phyloP scores from a whole-genome alignment of 2,113 vertebrate genomes.

The Silurus glanis region DNA sequence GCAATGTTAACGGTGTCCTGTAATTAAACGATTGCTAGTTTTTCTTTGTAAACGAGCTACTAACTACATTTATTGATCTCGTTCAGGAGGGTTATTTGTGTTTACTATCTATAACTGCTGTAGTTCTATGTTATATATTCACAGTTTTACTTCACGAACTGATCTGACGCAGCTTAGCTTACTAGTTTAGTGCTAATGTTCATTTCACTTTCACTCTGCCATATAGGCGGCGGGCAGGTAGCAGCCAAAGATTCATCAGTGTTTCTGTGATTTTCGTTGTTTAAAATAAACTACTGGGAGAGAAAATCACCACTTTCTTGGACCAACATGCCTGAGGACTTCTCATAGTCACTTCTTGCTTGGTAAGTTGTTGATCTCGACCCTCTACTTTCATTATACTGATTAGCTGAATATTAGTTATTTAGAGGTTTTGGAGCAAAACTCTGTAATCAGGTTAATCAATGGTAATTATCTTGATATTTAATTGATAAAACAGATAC shows the following conservation, averaged over 20 bases:
- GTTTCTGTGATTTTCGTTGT: too few relatives aligned
- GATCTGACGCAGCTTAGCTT: not conserved
- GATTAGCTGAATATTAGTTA: not conserved
- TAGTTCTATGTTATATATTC: not conserved
- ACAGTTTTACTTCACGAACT: too few relatives aligned
- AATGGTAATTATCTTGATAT: not conserved
- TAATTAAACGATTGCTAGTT: not conserved
- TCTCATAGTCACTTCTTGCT: slow-evolving; percentile 24
- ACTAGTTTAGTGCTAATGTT: not conserved
- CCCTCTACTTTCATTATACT: not conserved
- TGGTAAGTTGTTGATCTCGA: slow-evolving; percentile 23
- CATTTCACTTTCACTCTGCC: not conserved
- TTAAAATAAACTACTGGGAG: not conserved
- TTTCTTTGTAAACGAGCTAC: not conserved
- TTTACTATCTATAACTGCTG: not conserved
- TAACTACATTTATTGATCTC: not conserved
- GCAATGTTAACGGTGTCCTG: not conserved
- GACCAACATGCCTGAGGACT: slow-evolving; percentile 45
- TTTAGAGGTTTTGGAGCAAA: not conserved
- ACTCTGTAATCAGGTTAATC: not conserved
- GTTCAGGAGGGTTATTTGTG: not conserved
- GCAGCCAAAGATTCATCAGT: not conserved
- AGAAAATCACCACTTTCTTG: not conserved
- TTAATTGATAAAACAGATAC: too few relatives aligned
- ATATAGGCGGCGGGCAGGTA: too few relatives aligned